Evolutionary conservation across 1,140 invertebrate genomes (phyloP), one percentile per base, ranked within the genome.

Genomic region (Euura lappo): DNA sequence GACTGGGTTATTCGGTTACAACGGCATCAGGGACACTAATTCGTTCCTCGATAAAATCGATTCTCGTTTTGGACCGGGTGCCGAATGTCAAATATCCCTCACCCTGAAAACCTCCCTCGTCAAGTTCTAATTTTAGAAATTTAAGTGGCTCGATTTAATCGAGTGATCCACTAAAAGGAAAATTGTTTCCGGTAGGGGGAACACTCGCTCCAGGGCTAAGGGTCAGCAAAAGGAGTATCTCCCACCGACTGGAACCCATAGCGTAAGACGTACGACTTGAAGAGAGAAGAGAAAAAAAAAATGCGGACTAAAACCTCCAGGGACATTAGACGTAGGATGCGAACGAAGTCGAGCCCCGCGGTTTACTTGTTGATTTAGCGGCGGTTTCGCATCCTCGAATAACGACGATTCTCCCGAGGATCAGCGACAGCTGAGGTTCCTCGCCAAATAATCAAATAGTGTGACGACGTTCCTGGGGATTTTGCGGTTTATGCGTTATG

Each of bases 121-220:
- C 51, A 6, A 3, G 28, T 28, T 28, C 51, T 60, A 60, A 60
- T 60, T 60, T 60, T 60, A 60, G 51, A 3, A 8, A 60, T 60
- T 60, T 60, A 60, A 60, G 51, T 60, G 51, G 51, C 51, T 60
- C 51, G 51, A 60, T 60, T 60, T 60, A 60, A 60, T 60, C 51
- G 51, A 60, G 51, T 60, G 51, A 60, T 60, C 28, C 51, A 60
- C 51, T 60, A 2, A 2, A 60, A 60, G 51, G 51, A 60, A 60
- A 60, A 60, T 60, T 60, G 51, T 60, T 60, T 60, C 51, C 51
- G 51, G 13, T n/a, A 11, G 13, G 8, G 10, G 8, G 51, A 60
- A 5, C 51, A n/a, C 47, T 51, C 47, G 47, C 6, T 51, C 10
- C 10, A n/a, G 6, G 51, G 51, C 13, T n/a, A 60, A 60, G 13